Evolutionary conservation across 2,113 vertebrate genomes (phyloP).

Genomic region (Corvus moneduloides): DNA sequence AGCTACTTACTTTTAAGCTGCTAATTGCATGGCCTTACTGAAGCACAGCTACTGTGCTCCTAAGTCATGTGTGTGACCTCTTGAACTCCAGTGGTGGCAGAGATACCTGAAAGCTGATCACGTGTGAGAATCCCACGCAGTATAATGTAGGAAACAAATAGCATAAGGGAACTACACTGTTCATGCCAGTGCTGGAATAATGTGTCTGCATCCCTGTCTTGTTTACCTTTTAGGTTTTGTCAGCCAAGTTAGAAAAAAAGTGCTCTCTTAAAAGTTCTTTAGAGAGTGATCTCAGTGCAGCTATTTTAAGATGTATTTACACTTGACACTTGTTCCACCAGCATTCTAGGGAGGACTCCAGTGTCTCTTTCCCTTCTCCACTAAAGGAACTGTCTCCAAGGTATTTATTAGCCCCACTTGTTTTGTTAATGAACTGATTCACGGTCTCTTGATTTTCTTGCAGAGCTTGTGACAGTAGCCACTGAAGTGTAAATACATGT

Average conservation of each 20-base stretch:
- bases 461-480: not conserved
- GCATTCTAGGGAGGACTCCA: not conserved
- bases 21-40: not conserved
- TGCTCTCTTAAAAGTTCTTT: not conserved
- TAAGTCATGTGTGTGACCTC: not conserved
- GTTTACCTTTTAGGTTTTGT: not conserved
- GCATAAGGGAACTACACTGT: not conserved
- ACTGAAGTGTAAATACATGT: not conserved
- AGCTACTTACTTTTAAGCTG: not conserved
- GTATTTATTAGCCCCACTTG: not conserved
- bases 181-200: not conserved
- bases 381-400: not conserved
- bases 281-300: not conserved
- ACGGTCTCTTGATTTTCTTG: not conserved
- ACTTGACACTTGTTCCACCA: not conserved
- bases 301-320: not conserved
- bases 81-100: not conserved
- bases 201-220: not conserved
- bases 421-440: not conserved
- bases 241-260: not conserved
- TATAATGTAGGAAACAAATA: not conserved
- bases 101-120: not conserved
- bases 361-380: not conserved
- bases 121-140: not conserved
- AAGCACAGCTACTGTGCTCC: not conserved